Evolutionary conservation across 2,797 vertebrate genomes (phyloP), one percentile per base, ranked within the genome.

Genomic region (Rhabdomys pumilio): DNA sequence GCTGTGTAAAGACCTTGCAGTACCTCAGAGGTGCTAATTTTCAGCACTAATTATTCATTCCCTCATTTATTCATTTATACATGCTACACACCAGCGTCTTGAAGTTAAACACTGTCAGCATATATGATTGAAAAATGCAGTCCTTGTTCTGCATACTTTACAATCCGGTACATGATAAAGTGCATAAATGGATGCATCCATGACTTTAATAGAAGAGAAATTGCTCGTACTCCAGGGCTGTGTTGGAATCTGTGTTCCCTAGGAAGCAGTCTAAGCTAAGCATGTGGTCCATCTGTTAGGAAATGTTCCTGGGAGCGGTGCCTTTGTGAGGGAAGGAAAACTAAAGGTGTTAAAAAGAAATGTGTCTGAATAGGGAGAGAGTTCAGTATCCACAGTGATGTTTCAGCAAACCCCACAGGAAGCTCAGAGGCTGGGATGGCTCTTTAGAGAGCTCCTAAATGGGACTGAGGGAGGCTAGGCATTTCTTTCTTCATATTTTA

Each of bases 1-100:
- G 61, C 76, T 94, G 88, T 96, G 55, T 94, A 94, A 97, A 97
- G 87, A 91, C 12, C 26, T 97, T 92, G 55, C 55, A n/a, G 55
- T 89, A 85, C 61, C 65, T 79, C 65, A 59, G 63, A 96, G 69
- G 80, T 96, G 93, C 93, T 96, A 94, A 96, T 97, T 96, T 97
- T 94, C 82, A 91, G 44, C 77, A 94, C 93, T 97, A 89, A 97
- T 96, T 96, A 93, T 97, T 95, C 76, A 91, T 96, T 87, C 38
- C 81, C n/a, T 96, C 61, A 26, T 93, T 94, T 96, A 96, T 90
- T 92, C 84, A 69, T 94, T 94, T 94, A 91, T 90, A 69, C 53
- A 75, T 38, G 9, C 41, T 90, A 76, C 10, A 80, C 63, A 95
- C 57, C 87, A 24, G 57, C 65, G 34, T 93, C 59, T 93, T 90